Evolutionary conservation across 2,113 vertebrate genomes (phyloP), one percentile per base, ranked within the genome.

Genomic region (Spea bombifrons): DNA sequence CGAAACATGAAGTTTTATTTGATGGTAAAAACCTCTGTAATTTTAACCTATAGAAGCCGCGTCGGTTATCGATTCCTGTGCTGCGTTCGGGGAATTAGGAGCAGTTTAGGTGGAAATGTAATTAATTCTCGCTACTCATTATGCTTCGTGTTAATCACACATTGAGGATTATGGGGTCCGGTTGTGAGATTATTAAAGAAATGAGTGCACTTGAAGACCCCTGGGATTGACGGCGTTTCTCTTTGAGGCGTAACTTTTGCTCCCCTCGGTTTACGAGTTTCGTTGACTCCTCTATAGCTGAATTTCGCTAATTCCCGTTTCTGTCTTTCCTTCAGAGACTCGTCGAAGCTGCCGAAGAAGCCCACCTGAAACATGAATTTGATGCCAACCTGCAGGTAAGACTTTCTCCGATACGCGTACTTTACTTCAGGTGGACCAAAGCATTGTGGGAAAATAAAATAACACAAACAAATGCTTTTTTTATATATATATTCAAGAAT

Each of bases 271-370:
- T 1, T 30, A 30, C 30, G 30, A 30, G 30, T 30, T 30, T 30
- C 30, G 2, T 30, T 30, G 2, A 30, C 1, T 30, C 30, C 30
- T 30, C 30, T 30, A 30, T 30, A 30, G 30, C 2, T 30, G 30
- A 30, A 30, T 30, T 30, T 30, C 2, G n/a, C 50, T 68, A 46
- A 76, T 45, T 46, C 17, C 30, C 16, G 3, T 59, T 9, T 69
- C 12, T 76, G 10, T 48, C 43, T 76, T 48, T 7, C 13, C 15
- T 89, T 0, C 67, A 99, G 97, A 93, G 96, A 64, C 93, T 99
- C 50, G 97, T 99, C 10, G 96, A 98, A 83, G 97, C 97, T 65
- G 97, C 97, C 73, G 97, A 99, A 84, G 96, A 98, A 79, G 97
- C 97, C 59, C 96, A 99, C 70, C 89, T 98, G 76, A 96, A 99